A percentile compares a stretch with the other conserved stretches of the same genome.
Conservation (phyloP, 1,140 invertebrate genomes). For the Mactra quadrangularis region DNA sequence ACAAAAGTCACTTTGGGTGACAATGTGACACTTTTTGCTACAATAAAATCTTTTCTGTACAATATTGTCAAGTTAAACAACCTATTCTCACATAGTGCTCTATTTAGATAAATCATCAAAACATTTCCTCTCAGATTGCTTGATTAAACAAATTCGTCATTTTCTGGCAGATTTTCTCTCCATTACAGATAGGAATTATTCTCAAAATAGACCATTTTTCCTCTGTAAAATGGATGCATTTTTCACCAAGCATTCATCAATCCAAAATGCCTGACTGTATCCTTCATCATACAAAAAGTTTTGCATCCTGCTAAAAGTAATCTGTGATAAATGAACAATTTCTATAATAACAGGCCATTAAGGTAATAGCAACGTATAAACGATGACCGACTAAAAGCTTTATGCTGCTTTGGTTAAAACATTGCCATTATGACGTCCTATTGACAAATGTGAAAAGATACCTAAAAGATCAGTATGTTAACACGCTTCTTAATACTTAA, state of each 20-base stretch:
- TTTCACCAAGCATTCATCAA: constrained; percentile 29
- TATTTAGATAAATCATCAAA: too few species aligned
- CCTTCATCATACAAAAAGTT: constrained; percentile 15
- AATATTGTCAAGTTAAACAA: too few species aligned
- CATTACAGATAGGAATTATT: too few species aligned
- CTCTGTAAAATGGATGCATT: constrained; percentile 11
- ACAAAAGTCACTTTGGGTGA: too few species aligned
- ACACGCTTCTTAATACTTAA: constrained; percentile 58
- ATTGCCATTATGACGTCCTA: constrained; percentile 60
- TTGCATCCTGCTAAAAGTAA: constrained; percentile 42
- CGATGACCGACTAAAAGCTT: constrained; percentile 60
- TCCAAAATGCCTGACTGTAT: constrained; percentile 21
- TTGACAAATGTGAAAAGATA: constrained; percentile 60
- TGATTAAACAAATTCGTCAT: too few species aligned
- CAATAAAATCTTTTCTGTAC: too few species aligned
- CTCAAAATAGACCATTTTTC: too few species aligned
- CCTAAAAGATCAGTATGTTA: constrained; percentile 49
- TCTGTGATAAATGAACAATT: constrained; percentile 61
- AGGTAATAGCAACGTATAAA: constrained; percentile 59
- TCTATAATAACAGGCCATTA: constrained; percentile 62
- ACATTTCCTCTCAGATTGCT: too few species aligned
- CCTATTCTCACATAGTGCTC: too few species aligned
- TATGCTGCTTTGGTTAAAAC: constrained; percentile 54
- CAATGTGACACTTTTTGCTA: too few species aligned
- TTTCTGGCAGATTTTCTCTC: too few species aligned